Base-by-base conservation (phyloP, 2,888 invertebrate species). In the Trypoxylon attenuatum region DNA sequence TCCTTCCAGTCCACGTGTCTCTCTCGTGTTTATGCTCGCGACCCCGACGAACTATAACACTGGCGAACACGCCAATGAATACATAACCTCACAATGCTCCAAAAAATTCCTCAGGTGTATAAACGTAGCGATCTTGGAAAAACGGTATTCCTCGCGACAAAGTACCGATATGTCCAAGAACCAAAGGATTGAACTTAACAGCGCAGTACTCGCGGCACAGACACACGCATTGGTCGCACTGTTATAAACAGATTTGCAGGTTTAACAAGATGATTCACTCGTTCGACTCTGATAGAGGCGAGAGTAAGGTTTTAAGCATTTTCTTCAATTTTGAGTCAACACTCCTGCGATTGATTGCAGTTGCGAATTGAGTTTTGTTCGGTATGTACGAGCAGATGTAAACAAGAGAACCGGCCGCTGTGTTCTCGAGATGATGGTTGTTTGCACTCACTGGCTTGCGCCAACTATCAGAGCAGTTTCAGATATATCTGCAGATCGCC, bases 61-160 rank as follows among this genome's bases (percentile, higher is more conserved):
- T 42, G 49, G 38, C 42, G 10, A 16, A 8, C n/a, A 13, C 39
- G n/a, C 18, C 5, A 10, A 49, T 2, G 8, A 25, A 46, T 60
- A 69, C 69, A 64, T 70, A 70, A 70, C 69, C 69, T 70, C 58
- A 51, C 46, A 55, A 62, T n/a, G 46, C 5, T 6, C 5, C 8
- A 0, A 1, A 0, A 33, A 5, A 33, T 33, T 33, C 33, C 13
- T 2, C 4, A 3, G 33, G 10, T 2, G 33, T 13, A 13, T 13
- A 8, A 8, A 25, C 25, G 25, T 8, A 8, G 33, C 33, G 10
- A 25, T 25, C 5, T 33, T 13, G 2, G 33, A 5, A 6, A n/a
- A n/a, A n/a, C n/a, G n/a, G 10, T 33, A 33, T 13, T 33, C 33
- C 13, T 33, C 33, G 2, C n/a, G n/a, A n/a, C n/a, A n/a, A n/a